Evolutionary conservation across 1,140 invertebrate genomes (phyloP).

Genomic region (Sycophila sp.): DNA sequence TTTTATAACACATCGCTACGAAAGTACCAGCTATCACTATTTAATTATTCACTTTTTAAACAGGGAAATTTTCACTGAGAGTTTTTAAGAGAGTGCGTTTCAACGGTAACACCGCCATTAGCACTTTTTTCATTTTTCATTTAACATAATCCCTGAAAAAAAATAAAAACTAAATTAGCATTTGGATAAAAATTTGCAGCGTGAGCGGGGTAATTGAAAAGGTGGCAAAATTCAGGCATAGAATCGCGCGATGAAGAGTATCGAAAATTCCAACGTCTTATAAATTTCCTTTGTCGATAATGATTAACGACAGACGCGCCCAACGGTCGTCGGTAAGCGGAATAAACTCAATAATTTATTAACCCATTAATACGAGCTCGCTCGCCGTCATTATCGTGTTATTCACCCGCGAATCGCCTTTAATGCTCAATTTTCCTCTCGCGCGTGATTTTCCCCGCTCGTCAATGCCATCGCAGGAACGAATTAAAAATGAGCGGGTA

Average conservation of each 20-base stretch:
- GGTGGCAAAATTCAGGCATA: too few relatives aligned
- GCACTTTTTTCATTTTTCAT: too few relatives aligned
- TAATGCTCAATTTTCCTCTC: neutral
- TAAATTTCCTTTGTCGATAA: conserved; percentile 35
- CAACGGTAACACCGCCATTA: too few relatives aligned
- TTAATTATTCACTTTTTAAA: too few relatives aligned
- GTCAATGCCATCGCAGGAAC: neutral
- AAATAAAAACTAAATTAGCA: too few relatives aligned
- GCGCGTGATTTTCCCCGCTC: neutral
- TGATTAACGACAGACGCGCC: conserved; percentile 34
- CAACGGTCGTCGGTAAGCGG: conserved; percentile 7
- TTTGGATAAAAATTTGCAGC: too few relatives aligned
- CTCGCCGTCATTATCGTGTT: conserved; percentile 32
- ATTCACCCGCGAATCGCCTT: conserved; percentile 22
- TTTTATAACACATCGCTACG: too few relatives aligned
- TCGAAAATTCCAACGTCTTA: conserved; percentile 11
- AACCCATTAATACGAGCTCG: conserved; percentile 29
- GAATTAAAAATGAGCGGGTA: neutral
- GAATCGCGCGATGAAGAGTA: neutral
- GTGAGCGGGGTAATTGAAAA: too few relatives aligned
- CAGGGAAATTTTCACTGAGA: too few relatives aligned
- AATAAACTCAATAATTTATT: conserved; percentile 41
- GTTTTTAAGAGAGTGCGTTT: too few relatives aligned
- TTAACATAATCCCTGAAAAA: too few relatives aligned
- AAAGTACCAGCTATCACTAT: too few relatives aligned